These are phyloP conservation scores for Molossus alvarezi DNA, from an alignment of 2,797 vertebrate genomes.

Conservation along the genomic window DNA sequence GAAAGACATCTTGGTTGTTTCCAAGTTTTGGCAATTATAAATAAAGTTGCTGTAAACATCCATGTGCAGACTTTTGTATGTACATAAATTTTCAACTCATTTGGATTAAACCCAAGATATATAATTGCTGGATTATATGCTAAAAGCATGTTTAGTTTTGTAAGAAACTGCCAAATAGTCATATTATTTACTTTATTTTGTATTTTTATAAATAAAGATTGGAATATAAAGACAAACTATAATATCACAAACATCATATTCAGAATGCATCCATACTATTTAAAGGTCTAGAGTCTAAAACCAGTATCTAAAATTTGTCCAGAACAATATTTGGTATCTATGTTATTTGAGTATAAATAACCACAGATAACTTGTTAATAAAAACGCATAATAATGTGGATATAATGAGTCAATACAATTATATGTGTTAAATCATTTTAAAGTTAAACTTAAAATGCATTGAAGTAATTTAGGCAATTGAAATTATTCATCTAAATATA, in stretches of 20 bases:
- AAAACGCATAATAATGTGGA: background rate
- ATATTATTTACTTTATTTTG: background rate
- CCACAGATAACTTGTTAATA: background rate
- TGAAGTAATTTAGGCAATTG: slow-evolving; percentile 22
- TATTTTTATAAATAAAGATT: background rate
- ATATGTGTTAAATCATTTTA: background rate
- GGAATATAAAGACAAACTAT: background rate
- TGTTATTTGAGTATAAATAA: background rate
- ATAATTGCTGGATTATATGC: background rate
- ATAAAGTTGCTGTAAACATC: background rate
- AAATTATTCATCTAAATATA: background rate
- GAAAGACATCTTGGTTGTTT: background rate
- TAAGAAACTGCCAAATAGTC: background rate
- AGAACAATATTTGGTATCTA: background rate
- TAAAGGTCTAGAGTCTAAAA: background rate
- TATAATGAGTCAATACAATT: background rate
- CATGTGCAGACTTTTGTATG: background rate
- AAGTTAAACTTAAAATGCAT: slow-evolving; percentile 32
- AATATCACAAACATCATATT: background rate
- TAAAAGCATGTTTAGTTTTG: background rate
- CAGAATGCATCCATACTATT: background rate
- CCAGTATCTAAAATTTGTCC: background rate
- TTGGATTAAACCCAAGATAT: background rate
- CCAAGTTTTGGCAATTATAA: background rate
- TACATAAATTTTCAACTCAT: background rate